Conservation (phyloP, 2,113 vertebrate species). For the Trematocara nigrifrons region DNA sequence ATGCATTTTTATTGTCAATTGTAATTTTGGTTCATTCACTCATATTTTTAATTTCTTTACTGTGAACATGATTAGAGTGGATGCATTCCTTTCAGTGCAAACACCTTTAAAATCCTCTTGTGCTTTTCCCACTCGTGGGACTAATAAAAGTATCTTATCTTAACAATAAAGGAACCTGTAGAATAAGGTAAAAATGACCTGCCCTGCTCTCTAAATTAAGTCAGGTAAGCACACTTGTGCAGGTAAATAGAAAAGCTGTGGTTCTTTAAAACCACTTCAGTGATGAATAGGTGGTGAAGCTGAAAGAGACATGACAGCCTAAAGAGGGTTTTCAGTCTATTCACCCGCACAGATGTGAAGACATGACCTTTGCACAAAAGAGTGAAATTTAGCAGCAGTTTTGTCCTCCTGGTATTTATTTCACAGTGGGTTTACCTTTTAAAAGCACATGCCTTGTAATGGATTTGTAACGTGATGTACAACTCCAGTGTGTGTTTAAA, state of each 20-base stretch:
- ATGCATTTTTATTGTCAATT: not conserved
- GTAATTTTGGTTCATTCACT: not conserved
- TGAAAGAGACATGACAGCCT: not conserved
- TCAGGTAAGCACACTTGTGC: not conserved
- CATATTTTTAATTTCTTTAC: not conserved
- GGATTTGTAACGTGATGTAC: not conserved
- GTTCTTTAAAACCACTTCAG: not conserved
- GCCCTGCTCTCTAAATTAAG: not conserved
- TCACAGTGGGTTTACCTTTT: not conserved
- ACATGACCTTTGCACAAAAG: not conserved
- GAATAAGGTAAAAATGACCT: not conserved
- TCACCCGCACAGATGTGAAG: not conserved
- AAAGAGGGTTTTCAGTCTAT: not conserved
- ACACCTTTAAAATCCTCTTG: not conserved
- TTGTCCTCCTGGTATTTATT: not conserved
- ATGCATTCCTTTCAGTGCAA: not conserved
- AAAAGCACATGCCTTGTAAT: not conserved
- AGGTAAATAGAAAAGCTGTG: not conserved
- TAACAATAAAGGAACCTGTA: not conserved
- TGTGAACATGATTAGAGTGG: accelerated
- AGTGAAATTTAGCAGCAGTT: not conserved
- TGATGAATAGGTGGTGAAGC: not conserved
- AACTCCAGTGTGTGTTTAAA: not conserved
- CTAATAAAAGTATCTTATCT: not conserved
- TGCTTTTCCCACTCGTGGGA: not conserved